These are phyloP conservation scores for Penaeus indicus DNA, from an alignment of 1,140 invertebrate genomes.

Conservation along the genomic window DNA sequence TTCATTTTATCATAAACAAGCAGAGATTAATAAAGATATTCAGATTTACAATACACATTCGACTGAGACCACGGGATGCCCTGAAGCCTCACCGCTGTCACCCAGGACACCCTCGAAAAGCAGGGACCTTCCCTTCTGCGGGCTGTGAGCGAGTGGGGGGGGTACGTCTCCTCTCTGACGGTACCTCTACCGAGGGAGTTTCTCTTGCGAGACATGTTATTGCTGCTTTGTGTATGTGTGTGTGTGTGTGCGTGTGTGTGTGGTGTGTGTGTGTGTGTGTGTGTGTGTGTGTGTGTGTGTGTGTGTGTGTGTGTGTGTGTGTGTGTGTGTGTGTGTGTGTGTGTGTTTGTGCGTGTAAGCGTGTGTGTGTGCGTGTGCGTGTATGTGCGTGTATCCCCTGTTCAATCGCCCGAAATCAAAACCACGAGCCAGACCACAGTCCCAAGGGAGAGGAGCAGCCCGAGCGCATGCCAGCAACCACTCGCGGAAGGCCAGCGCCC, in stretches of 20 bases:
- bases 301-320: background rate
- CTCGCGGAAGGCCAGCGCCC: too few species aligned
- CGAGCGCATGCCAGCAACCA: background rate
- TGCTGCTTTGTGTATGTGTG: background rate
- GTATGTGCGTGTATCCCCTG: background rate
- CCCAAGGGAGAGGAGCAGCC: background rate
- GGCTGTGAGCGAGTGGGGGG: too few species aligned
- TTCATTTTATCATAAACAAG: too few species aligned
- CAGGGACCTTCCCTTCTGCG: too few species aligned
- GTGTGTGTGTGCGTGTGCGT: background rate
- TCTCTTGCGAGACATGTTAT: too few species aligned
- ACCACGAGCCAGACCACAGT: background rate
- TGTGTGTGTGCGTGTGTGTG: background rate
- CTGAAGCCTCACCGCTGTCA: too few species aligned
- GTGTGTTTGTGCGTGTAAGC: background rate
- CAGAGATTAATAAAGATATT: too few species aligned
- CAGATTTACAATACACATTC: too few species aligned
- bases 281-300: slow-evolving; percentile 24
- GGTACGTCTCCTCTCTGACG: too few species aligned
- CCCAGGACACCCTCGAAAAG: too few species aligned
- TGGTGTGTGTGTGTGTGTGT: slow-evolving; percentile 16
- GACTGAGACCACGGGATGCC: too few species aligned
- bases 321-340: background rate
- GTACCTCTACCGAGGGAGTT: too few species aligned
- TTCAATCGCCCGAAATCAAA: background rate